Evolutionary conservation across 2,113 vertebrate genomes (phyloP), one percentile per base, ranked within the genome.

Genomic region (Coptodon rendalli): DNA sequence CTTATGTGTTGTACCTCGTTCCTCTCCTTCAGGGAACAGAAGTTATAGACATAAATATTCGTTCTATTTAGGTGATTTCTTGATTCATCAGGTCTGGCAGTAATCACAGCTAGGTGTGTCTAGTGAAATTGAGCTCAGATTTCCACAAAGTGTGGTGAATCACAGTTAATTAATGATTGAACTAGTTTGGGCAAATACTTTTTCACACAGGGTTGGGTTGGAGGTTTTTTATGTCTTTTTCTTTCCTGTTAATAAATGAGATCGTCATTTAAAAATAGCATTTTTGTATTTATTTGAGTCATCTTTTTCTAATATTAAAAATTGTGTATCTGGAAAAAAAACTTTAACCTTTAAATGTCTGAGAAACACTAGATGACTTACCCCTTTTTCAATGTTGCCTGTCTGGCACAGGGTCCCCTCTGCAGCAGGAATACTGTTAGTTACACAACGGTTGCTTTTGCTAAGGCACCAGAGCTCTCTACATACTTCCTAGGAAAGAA

Each of bases 401-500:
- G 97, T 99, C 95, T 99, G 98, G 89, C 98, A 99, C 71, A 99
- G 95, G 16, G 98, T 99, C 91, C 98, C 98, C 92, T 99, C 98
- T 34, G 98, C 98, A 38, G 98, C 98, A 34, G 98, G 98, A 94
- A 99, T 99, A 96, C 98, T 99, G 96, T 99, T 99, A 54, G 98
- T 99, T 93, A 99, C 98, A 97, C 98, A 99, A 94, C 98, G 98
- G 95, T 99, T 99, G 96, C 98, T 99, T 97, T 99, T 99, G 97
- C 98, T 99, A 94, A 99, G 98, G 95, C 98, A 99, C 98, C 98
- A 99, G 95, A 99, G 98, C 98, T 99, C 98, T 99, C 98, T 99
- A 98, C 98, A 99, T 97, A 99, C 98, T 99, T 99, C 98, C 98
- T 99, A 97, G 98, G 98, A 99, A 99, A 98, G 97, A 99, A 97